A percentile compares a stretch with the other conserved stretches of the same genome.
These are phyloP conservation scores for Candoia aspera DNA, from an alignment of 2,113 vertebrate genomes.

Conservation along the genomic window DNA sequence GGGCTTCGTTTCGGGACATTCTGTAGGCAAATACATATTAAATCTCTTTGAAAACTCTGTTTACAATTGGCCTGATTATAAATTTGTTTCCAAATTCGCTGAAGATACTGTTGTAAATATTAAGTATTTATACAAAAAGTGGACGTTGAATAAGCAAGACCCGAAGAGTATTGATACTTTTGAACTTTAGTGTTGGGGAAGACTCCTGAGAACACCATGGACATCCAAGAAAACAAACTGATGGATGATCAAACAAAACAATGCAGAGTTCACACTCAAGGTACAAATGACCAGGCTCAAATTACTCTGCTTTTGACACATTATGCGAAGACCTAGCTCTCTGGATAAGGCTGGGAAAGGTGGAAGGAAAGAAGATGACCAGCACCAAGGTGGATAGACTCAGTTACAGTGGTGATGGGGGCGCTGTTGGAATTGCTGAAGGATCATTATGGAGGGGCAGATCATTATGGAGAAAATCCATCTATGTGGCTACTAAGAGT, in stretches of 20 bases:
- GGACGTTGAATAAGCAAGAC: neutral
- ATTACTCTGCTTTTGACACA: neutral
- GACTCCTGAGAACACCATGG: neutral
- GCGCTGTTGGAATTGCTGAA: neutral
- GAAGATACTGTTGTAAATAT: neutral
- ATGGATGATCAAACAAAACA: neutral
- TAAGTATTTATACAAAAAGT: neutral
- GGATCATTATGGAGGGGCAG: no score
- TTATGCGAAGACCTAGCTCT: neutral
- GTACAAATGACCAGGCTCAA: neutral
- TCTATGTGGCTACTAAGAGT: neutral
- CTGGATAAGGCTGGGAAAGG: neutral
- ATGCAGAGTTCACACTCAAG: neutral
- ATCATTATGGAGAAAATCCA: no score
- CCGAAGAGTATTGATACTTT: neutral
- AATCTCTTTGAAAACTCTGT: neutral
- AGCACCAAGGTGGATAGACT: neutral
- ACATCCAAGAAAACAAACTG: neutral
- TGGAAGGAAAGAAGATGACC: neutral
- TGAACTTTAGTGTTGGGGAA: neutral
- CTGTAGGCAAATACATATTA: neutral
- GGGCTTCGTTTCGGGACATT: neutral
- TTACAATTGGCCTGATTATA: neutral
- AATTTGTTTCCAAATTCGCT: neutral
- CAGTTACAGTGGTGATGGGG: neutral